Evolutionary conservation across 2,888 invertebrate genomes (phyloP).

Genomic region (Sesia apiformis): DNA sequence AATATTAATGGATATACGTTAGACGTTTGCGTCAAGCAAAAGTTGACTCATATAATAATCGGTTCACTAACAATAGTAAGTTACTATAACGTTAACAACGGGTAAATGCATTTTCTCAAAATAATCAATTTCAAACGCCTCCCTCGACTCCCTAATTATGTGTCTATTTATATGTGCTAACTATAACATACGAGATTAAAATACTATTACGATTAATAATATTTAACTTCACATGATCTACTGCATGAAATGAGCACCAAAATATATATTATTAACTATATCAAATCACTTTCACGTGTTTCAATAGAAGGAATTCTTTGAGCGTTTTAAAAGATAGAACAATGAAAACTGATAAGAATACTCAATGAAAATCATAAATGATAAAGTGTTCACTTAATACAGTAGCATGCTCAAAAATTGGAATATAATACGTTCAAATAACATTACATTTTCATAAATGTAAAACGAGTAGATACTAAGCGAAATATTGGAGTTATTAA

Average conservation of each 20-base stretch:
- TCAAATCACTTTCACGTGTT: conserved; percentile 4
- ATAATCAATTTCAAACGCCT: conserved; percentile 39
- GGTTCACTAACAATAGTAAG: conserved; percentile 2
- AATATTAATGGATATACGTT: not conserved
- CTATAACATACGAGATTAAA: conserved; percentile 9
- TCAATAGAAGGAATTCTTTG: not conserved
- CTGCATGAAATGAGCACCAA: conserved; percentile 52
- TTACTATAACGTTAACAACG: conserved; percentile 31
- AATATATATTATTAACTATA: conserved; percentile 8
- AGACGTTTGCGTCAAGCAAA: not conserved
- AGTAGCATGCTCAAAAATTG: conserved; percentile 30
- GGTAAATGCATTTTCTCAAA: conserved; percentile 64
- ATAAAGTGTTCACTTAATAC: conserved; percentile 38
- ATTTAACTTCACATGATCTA: conserved; percentile 27
- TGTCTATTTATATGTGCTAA: conserved; percentile 10
- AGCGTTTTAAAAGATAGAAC: not conserved
- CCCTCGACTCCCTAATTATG: conserved; percentile 20
- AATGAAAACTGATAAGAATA: not conserved
- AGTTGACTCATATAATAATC: not conserved
- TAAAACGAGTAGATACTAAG: conserved; percentile 24
- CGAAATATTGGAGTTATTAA: conserved; percentile 10
- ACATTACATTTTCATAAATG: not conserved
- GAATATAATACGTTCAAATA: conserved; percentile 11
- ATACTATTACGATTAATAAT: conserved; percentile 11
- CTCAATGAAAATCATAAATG: conserved; percentile 2